These are phyloP conservation scores for Microtus richardsoni DNA, from an alignment of 2,113 vertebrate species.

Conservation along the genomic window DNA sequence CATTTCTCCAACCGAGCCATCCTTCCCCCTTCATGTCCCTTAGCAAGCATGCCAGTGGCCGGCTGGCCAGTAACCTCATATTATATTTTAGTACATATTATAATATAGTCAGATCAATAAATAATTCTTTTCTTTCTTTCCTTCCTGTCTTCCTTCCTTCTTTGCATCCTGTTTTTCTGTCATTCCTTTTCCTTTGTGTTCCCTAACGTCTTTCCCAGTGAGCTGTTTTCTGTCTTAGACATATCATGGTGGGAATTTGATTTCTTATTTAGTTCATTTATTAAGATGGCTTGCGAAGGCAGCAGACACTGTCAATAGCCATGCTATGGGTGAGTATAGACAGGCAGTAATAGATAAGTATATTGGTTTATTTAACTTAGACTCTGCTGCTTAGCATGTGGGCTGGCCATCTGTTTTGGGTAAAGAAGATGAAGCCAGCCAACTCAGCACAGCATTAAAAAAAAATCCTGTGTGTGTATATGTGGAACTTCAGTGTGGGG, in stretches of 20 bases:
- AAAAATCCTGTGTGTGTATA: background rate
- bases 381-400: background rate
- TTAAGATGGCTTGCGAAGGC: background rate
- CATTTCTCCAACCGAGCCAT: background rate
- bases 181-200: background rate
- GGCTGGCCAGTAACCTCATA: background rate
- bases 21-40: background rate
- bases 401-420: background rate
- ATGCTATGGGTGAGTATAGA: background rate
- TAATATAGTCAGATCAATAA: background rate
- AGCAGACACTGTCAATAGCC: background rate
- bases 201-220: background rate
- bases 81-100: background rate
- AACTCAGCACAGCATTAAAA: background rate
- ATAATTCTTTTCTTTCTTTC: background rate
- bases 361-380: background rate
- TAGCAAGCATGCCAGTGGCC: background rate
- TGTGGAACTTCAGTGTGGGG: background rate
- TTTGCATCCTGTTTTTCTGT: background rate
- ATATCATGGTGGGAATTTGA: background rate
- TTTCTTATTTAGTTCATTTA: background rate
- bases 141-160: background rate
- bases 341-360: rapidly evolving
- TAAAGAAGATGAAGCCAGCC: background rate
- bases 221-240: background rate